Evolutionary conservation across 2,113 vertebrate species (phyloP).

Genomic region (Jacana jacana): DNA sequence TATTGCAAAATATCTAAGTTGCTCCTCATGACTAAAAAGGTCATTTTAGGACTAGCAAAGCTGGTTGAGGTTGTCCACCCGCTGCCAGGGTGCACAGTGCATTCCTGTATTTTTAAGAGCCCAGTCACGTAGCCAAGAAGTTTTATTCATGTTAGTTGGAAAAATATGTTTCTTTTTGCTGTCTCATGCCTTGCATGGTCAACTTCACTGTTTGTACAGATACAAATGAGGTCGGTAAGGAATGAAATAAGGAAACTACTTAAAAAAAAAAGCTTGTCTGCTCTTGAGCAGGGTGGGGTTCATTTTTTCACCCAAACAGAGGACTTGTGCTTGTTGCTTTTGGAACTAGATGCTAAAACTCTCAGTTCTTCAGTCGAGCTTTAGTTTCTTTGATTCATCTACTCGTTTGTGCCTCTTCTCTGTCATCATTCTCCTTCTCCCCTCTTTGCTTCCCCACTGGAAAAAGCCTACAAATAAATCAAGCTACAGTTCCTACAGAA

Average conservation of each 20-base stretch:
- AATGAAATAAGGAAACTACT: background rate
- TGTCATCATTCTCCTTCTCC: background rate
- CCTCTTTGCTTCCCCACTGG: background rate
- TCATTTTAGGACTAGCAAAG: background rate
- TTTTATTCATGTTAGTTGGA: background rate
- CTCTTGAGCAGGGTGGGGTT: background rate
- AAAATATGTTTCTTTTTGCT: slow-evolving; percentile 1
- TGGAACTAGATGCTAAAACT: background rate
- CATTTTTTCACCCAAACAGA: background rate
- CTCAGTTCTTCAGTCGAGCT: background rate
- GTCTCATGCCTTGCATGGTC: background rate
- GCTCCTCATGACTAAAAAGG: background rate
- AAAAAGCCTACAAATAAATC: slow-evolving; percentile 30
- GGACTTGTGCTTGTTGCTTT: background rate
- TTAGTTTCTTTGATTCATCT: background rate
- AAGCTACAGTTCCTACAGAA: background rate
- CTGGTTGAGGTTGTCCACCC: background rate
- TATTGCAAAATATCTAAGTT: background rate
- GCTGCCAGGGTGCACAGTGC: background rate
- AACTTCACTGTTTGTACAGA: background rate
- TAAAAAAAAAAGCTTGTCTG: background rate
- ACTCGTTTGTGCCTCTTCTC: background rate
- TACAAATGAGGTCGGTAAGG: background rate
- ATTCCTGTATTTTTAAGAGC: background rate
- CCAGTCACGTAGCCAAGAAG: background rate